phyloP scores from a whole-genome alignment of 64 coral and sea anemone species.

The Montipora efflorescens region DNA sequence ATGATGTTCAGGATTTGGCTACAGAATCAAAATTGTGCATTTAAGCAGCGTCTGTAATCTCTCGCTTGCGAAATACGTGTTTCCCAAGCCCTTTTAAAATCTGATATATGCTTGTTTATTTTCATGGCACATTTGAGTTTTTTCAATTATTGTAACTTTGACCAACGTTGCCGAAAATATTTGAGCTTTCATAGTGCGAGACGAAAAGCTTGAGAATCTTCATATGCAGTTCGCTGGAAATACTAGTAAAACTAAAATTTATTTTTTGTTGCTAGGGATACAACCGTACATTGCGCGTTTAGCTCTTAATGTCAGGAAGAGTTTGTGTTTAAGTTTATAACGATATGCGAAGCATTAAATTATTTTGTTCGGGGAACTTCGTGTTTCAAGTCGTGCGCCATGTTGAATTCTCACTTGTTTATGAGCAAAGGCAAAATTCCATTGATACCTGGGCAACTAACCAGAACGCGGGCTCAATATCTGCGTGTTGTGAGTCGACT shows the following conservation, averaged over 20 bases:
- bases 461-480: constrained; percentile 43
- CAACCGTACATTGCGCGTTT: too few species aligned
- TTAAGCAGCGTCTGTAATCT: background rate
- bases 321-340: too few species aligned
- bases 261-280: too few species aligned
- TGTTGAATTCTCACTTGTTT: constrained; percentile 21
- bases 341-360: too few species aligned
- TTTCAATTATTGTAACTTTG: background rate
- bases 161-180: background rate
- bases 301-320: too few species aligned
- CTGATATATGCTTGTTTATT: background rate
- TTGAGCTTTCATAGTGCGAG: background rate
- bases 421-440: constrained; percentile 3
- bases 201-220: background rate
- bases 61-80: background rate
- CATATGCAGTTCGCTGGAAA: background rate
- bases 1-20: background rate
- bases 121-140: background rate
- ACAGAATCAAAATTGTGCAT: background rate
- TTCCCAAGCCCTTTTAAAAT: background rate
- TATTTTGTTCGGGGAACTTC: background rate
- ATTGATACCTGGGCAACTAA: constrained; percentile 37
- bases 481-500: too few species aligned
- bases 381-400: background rate
- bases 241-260: too few species aligned